These are phyloP conservation scores for Camponotus vicinus DNA, from an alignment of 1,140 invertebrate genomes.

Conservation along the genomic window DNA sequence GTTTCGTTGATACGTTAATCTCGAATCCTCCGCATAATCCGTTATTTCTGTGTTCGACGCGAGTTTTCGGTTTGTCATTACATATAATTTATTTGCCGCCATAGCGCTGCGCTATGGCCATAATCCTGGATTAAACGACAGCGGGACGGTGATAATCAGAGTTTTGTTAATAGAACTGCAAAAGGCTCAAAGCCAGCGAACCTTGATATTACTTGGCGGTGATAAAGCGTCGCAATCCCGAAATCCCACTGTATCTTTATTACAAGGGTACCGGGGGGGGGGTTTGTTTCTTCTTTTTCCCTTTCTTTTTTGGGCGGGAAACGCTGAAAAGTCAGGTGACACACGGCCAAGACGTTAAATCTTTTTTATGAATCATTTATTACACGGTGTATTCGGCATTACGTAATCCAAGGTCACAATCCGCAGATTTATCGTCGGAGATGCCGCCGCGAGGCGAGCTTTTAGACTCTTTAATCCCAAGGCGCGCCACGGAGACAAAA, in stretches of 20 bases:
- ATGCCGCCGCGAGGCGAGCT: slow-evolving; percentile 61
- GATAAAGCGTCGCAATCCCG: slow-evolving; percentile 57
- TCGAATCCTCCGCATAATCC: slow-evolving; percentile 35
- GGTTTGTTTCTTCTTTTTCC: no score
- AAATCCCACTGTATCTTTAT: slow-evolving; percentile 58
- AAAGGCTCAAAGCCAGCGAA: slow-evolving; percentile 49
- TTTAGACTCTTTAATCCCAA: slow-evolving; percentile 73
- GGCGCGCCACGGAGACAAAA: slow-evolving; percentile 72
- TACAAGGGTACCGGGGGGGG: background rate
- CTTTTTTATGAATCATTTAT: slow-evolving; percentile 66
- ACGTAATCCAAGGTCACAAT: slow-evolving; percentile 65
- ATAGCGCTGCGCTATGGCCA: slow-evolving; percentile 17
- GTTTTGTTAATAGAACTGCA: slow-evolving; percentile 61
- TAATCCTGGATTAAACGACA: slow-evolving; percentile 58
- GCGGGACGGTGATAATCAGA: slow-evolving; percentile 51
- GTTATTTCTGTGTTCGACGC: slow-evolving; percentile 32
- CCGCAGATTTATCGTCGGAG: slow-evolving; percentile 70
- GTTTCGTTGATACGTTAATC: slow-evolving; percentile 49
- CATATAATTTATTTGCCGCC: slow-evolving; percentile 54
- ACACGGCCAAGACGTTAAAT: slow-evolving; percentile 48
- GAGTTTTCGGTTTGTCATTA: slow-evolving; percentile 58
- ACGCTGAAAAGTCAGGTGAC: slow-evolving; percentile 51
- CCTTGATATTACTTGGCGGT: slow-evolving; percentile 59
- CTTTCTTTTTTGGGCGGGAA: background rate
- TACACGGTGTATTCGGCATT: slow-evolving; percentile 58